Base-by-base conservation (phyloP, 2,797 vertebrate species). In the Danio kyathit region DNA sequence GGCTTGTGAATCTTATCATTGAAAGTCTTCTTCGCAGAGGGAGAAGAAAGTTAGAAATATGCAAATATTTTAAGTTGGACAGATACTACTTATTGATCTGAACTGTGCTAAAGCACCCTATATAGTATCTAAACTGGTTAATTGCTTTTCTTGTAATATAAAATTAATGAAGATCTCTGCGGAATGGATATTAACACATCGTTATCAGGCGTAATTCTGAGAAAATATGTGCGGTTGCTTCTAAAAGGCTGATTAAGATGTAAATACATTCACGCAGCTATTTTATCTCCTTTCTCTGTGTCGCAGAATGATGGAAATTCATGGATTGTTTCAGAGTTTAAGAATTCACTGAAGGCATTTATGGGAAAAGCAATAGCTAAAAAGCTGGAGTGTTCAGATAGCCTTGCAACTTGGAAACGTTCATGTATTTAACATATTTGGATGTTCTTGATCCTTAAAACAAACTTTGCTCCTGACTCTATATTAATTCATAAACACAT, bases 111-210 rank as follows among this genome's bases (percentile, higher is more conserved):
- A 66, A 49, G 17, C 9, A 44, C 54, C 7, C 14, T 46, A 60
- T 19, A 48, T 61, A 43, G 49, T 41, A 40, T 67, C 54, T 79
- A 49, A 78, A 72, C 60, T 12, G 5, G 66, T 71, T 83, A 84
- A 85, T 86, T 85, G 75, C 74, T 19, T 41, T 29, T 75, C 57
- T 67, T 77, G 48, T 83, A 84, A 83, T 86, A 75, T 80, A 77
- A 86, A 84, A 83, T 83, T 85, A 86, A 87, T 86, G 83, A 85
- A 76, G 76, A 77, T 77, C 81, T 75, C 38, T 38, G 66, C 21
- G 13, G 83, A n/a, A 80, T 82, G 66, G 72, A 81, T 86, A 86
- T 80, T 83, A 86, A 71, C 69, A 80, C 84, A 82, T 87, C 79
- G 65, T 74, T 80, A 77, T 65, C 77, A 65, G 73, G n/a, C 60